Base-by-base conservation (phyloP, 2,797 vertebrate genomes). In the Leptatherina wallacei region DNA sequence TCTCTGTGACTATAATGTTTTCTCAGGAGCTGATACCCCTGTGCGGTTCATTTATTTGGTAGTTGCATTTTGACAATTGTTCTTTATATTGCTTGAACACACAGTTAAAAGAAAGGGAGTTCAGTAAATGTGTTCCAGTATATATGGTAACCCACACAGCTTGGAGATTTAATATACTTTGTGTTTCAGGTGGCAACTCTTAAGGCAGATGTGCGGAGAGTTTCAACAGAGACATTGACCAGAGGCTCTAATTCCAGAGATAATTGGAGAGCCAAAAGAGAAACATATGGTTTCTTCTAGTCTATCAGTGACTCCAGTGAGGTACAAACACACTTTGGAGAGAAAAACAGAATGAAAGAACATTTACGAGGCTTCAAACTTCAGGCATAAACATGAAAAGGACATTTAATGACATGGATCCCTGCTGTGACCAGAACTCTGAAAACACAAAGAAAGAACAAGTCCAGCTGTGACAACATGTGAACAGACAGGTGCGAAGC, bases 361-460 rank as follows among this genome's bases (percentile, higher is more conserved):
- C n/a, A 60, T 77, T 79, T 42, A 59, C 51, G 49, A 22, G 51
- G 40, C 6, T 59, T 69, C 63, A 52, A 56, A 51, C 27, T 27
- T 49, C 7, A 38, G 42, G 32, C 6, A 6, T 10, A 9, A 72
- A 69, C 20, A 49, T 61, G n/a, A 58, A 42, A 55, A 20, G 11
- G 20, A 61, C 8, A 61, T 61, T 67, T 38, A 1, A 9, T 59
- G 24, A 74, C 49, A 38, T 3, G 3, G 27, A 40, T 54, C 44
- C 12, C 13, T 51, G 22, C 61, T 65, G 33, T 24, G 40, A 35
- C 40, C 1, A 4, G 12, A 56, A 10, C 6, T 36, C 32, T 22
- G 56, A 40, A 13, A 42, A 65, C 58, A 60, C 0, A 55, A 2
- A 64, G 2, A 30, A 32, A 49, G 16, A 67, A 33, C 4, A 13